These are phyloP conservation scores for Quadriops clusia DNA, from an alignment of 2,888 invertebrate genomes.

Conservation along the genomic window DNA sequence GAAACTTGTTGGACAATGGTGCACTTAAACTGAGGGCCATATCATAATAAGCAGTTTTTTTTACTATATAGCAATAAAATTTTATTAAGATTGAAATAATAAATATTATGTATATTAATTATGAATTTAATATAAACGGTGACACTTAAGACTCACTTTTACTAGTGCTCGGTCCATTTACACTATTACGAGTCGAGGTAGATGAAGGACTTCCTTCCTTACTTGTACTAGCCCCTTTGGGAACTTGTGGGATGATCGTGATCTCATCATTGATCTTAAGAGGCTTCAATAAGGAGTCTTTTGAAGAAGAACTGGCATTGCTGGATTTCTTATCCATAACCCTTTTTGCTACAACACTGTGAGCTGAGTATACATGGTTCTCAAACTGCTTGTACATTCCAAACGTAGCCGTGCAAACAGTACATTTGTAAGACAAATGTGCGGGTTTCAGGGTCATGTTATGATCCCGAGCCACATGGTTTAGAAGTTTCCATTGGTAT, in stretches of 20 bases:
- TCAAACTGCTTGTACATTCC: slow-evolving; percentile 93
- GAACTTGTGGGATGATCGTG: slow-evolving; percentile 78
- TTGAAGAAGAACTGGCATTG: slow-evolving; percentile 16
- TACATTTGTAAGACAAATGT: slow-evolving; percentile 88
- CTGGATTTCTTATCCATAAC: slow-evolving; percentile 64
- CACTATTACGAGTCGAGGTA: slow-evolving; percentile 17
- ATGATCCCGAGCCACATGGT: slow-evolving; percentile 86
- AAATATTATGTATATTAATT: too few relatives aligned
- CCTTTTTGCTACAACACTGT: slow-evolving; percentile 79
- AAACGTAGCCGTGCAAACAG: slow-evolving; percentile 88
- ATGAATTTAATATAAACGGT: too few relatives aligned
- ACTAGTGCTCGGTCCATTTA: slow-evolving; percentile 25
- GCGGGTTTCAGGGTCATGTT: slow-evolving; percentile 85
- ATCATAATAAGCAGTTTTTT: too few relatives aligned
- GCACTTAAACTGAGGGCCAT: too few relatives aligned
- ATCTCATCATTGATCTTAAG: slow-evolving; percentile 82
- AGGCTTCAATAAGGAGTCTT: slow-evolving; percentile 62
- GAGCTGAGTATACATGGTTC: slow-evolving; percentile 87
- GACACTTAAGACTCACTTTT: too few relatives aligned
- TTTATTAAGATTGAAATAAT: too few relatives aligned
- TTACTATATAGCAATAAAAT: too few relatives aligned
- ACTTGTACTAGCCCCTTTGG: slow-evolving; percentile 32
- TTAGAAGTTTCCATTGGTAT: slow-evolving; percentile 85
- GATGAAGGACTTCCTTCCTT: slow-evolving; percentile 23
- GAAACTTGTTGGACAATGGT: too few relatives aligned